A percentile compares a stretch with the other conserved stretches of the same genome.
Evolutionary conservation across 2,113 vertebrate genomes (phyloP).

Genomic region (Cyanoderma ruficeps): DNA sequence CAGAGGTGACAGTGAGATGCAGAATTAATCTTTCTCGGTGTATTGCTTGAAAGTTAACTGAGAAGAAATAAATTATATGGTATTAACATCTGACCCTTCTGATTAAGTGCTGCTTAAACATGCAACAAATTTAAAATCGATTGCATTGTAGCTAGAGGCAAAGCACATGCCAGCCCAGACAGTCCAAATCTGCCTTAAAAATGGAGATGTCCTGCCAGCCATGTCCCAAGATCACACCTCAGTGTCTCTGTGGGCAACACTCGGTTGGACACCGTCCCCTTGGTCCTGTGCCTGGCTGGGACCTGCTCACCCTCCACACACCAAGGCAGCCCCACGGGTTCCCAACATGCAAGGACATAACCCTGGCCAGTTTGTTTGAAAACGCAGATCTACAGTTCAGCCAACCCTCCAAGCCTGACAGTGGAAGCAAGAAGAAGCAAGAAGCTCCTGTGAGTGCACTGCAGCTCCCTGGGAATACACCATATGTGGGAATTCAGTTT

Average conservation of each 20-base stretch:
- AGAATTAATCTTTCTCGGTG: conserved; percentile 23
- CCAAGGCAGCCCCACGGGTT: fast-evolving
- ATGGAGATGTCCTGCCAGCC: neutral
- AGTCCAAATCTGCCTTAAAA: neutral
- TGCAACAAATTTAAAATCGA: neutral
- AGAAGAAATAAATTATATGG: conserved; percentile 26
- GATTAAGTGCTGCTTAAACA: conserved; percentile 21
- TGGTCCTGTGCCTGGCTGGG: neutral
- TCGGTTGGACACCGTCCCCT: neutral
- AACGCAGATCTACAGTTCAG: neutral
- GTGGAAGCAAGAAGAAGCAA: neutral
- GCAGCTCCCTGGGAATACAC: neutral
- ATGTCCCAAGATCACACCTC: neutral
- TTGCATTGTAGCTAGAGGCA: neutral
- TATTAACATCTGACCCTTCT: conserved; percentile 5
- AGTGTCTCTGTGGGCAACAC: fast-evolving
- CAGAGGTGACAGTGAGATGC: neutral
- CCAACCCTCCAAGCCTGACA: neutral
- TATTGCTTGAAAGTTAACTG: conserved; percentile 12
- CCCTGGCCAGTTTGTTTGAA: neutral
- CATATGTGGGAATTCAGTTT: fast-evolving
- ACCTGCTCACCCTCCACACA: neutral
- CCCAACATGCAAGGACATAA: fast-evolving
- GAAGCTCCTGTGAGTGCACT: fast-evolving
- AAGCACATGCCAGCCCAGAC: neutral